Conservation (phyloP, 2,888 invertebrate species). For the Leptura quadrifasciata region DNA sequence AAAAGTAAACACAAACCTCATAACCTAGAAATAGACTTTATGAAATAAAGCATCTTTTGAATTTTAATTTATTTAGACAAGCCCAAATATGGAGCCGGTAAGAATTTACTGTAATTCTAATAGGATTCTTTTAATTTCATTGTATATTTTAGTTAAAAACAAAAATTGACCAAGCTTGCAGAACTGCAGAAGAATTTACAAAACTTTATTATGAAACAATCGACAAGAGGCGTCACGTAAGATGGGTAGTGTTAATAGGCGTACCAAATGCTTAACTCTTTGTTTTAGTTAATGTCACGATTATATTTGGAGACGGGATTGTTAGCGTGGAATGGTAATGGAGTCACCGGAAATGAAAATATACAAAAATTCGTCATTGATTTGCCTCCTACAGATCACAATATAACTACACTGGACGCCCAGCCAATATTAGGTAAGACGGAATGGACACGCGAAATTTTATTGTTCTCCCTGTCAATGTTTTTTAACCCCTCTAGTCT, state of each 20-base stretch:
- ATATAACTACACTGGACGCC: conserved; percentile 87
- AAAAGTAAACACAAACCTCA: too few relatives aligned
- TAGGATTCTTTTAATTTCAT: background rate
- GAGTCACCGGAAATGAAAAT: conserved; percentile 84
- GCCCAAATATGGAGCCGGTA: conserved; percentile 13
- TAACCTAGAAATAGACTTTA: too few relatives aligned
- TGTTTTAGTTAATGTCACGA: conserved; percentile 81
- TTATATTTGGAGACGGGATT: conserved; percentile 89
- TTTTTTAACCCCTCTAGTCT: too few relatives aligned
- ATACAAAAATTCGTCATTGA: conserved; percentile 92
- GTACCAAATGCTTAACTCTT: conserved; percentile 21
- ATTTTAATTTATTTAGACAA: background rate
- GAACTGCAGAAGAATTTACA: conserved; percentile 92
- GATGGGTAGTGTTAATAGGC: conserved; percentile 56
- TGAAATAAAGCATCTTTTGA: too few relatives aligned
- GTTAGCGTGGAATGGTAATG: conserved; percentile 96
- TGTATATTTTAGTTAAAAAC: conserved; percentile 70
- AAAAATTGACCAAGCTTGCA: conserved; percentile 87
- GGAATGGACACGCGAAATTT: background rate
- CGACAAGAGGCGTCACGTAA: conserved; percentile 89
- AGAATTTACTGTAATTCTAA: background rate
- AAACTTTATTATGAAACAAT: conserved; percentile 92
- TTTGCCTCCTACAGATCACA: conserved; percentile 88
- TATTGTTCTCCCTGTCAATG: too few relatives aligned
- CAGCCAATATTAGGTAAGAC: conserved; percentile 84